Evolutionary conservation across 2,888 invertebrate genomes (phyloP).

Genomic region (Drosophila anomelani): DNA sequence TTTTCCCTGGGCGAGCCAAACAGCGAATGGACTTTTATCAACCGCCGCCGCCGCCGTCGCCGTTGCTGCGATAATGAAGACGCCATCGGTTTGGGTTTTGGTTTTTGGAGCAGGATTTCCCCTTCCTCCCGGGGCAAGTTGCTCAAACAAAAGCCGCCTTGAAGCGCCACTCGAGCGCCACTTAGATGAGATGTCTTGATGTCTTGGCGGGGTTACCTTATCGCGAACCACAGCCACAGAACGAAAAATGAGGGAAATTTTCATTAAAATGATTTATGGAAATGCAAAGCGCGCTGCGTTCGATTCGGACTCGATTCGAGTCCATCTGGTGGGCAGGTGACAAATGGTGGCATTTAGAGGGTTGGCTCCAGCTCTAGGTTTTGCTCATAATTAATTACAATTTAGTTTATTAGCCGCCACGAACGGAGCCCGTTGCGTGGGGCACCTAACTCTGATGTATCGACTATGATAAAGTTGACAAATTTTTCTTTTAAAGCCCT

Average conservation of each 20-base stretch:
- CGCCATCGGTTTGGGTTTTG: constrained; percentile 77
- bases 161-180: constrained; percentile 68
- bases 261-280: constrained; percentile 80
- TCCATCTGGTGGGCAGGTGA: constrained; percentile 47
- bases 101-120: constrained; percentile 17
- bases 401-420: constrained; percentile 73
- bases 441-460: constrained; percentile 60
- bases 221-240: constrained; percentile 47
- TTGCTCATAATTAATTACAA: constrained; percentile 75
- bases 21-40: constrained; percentile 63
- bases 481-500: constrained; percentile 72
- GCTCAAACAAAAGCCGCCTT: constrained; percentile 71
- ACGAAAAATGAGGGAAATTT: constrained; percentile 53
- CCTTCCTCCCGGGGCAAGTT: neutral
- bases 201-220: constrained; percentile 59
- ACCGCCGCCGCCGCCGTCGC: constrained; percentile 52
- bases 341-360: constrained; percentile 66
- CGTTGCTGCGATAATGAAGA: constrained; percentile 78
- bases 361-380: constrained; percentile 17
- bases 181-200: constrained; percentile 79
- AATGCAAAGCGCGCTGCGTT: constrained; percentile 72
- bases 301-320: constrained; percentile 13
- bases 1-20: constrained; percentile 54
- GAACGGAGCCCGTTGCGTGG: constrained; percentile 29
- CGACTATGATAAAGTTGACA: constrained; percentile 71